These are phyloP conservation scores for Deroptyus accipitrinus DNA, from an alignment of 2,113 vertebrate genomes.

Conservation along the genomic window DNA sequence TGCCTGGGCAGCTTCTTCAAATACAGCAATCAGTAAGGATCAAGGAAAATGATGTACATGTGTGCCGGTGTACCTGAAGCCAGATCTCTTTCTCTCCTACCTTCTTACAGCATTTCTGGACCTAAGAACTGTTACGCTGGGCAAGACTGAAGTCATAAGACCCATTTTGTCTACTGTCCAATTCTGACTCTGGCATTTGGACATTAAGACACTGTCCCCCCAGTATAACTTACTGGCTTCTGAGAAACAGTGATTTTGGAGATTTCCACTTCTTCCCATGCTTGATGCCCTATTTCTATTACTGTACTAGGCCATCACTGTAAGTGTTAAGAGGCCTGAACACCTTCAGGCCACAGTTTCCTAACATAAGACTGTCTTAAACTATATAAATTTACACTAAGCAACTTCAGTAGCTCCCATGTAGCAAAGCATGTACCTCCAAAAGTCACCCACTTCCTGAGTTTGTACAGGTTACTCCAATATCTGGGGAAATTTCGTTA, in stretches of 20 bases:
- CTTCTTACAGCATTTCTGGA: neutral
- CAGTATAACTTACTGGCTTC: neutral
- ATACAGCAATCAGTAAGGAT: neutral
- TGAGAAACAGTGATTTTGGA: neutral
- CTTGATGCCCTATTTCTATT: neutral
- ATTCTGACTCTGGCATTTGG: neutral
- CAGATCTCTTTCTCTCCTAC: neutral
- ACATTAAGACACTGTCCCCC: neutral
- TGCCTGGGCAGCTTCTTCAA: neutral
- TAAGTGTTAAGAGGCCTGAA: neutral
- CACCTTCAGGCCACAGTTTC: neutral
- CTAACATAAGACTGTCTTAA: neutral
- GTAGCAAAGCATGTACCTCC: neutral
- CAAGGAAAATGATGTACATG: fast-evolving
- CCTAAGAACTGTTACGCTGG: neutral
- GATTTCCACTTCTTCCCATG: neutral
- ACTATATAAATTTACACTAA: neutral
- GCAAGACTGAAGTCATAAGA: neutral
- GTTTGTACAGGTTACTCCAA: fast-evolving
- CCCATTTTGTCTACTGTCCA: neutral
- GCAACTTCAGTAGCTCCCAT: neutral
- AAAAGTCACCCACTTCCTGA: neutral
- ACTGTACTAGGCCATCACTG: neutral
- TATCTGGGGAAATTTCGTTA: neutral
- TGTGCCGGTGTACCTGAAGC: neutral